Base-by-base conservation (phyloP, 2,113 vertebrate species). In the Indicator maculatus region DNA sequence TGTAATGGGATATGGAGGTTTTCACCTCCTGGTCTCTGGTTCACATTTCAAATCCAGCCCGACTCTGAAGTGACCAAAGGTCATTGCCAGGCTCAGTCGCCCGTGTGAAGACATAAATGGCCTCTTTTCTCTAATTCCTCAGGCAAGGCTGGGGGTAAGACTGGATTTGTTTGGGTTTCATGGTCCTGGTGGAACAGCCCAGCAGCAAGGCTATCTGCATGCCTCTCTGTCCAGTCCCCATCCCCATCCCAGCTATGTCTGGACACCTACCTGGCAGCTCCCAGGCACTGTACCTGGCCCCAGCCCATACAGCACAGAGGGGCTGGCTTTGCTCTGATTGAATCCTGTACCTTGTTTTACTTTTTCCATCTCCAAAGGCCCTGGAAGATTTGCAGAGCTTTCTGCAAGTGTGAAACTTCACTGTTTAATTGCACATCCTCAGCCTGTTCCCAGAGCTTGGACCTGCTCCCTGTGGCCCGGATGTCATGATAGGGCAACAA, bases 11-110 rank as follows among this genome's bases (percentile, higher is more conserved):
- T 94, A 93, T 59, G 72, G 64, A 91, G 89, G 90, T 83, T 96
- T 96, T 96, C 95, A 96, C 96, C 96, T 96, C 90, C 87, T 86
- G 93, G 87, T 94, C 93, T 94, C 92, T 84, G 87, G 88, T 96
- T 96, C 95, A 82, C 94, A 93, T 97, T 96, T 95, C 89, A 96
- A 95, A 96, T 95, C 95, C 93, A 96, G 85, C 88, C 88, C 83
- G 4, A 88, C 83, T 93, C 92, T 27, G 1, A 72, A 91, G 94
- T 79, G 95, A 92, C 90, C 96, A 95, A 92, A 95, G 95, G 95
- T 96, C 93, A 94, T 90, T 96, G 63, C 92, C 73, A 90, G 87
- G 90, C 91, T 93, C 94, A 81, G 91, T 79, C 41, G 79, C 79
- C 92, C 78, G 11, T 86, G 77, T n/a, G 30, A 95, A 95, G 93